A percentile compares a stretch with the other conserved stretches of the same genome.
Conservation (phyloP, 92 coral and sea anemone genomes). For the Epizoanthus stellaris region DNA sequence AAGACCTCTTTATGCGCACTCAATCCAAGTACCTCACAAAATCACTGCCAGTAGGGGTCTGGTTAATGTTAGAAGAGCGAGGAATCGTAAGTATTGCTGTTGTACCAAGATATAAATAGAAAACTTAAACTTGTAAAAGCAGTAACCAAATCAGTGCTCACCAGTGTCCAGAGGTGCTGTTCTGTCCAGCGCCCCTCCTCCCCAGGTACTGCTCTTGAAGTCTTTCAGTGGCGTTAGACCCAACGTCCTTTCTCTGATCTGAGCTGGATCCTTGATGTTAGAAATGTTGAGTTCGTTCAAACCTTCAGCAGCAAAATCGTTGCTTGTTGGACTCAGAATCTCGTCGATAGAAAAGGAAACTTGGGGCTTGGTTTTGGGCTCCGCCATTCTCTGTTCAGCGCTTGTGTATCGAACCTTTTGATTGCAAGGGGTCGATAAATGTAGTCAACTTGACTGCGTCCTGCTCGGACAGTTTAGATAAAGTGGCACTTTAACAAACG, state of each 20-base stretch:
- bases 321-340: slow-evolving; percentile 62
- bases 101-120: not conserved
- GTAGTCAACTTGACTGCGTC: slow-evolving; percentile 17
- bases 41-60: slow-evolving; percentile 9
- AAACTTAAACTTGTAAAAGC: not conserved
- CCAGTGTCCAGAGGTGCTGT: slow-evolving; percentile 31
- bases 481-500: slow-evolving; percentile 46
- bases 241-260: slow-evolving; percentile 1
- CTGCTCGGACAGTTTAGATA: slow-evolving; percentile 38
- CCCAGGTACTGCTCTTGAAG: slow-evolving; percentile 3
- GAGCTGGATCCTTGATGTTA: slow-evolving; percentile 4
- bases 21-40: not conserved
- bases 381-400: slow-evolving; percentile 27
- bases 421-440: slow-evolving; percentile 34
- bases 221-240: slow-evolving; percentile 4
- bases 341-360: slow-evolving; percentile 88
- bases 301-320: slow-evolving; percentile 11
- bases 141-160: slow-evolving; percentile 3
- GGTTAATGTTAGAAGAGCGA: slow-evolving; percentile 27
- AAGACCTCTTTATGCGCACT: not conserved
- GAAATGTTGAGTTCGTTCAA: slow-evolving; percentile 9
- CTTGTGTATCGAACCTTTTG: slow-evolving; percentile 21
- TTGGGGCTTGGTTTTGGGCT: slow-evolving; percentile 21
- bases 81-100: not conserved
- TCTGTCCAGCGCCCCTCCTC: slow-evolving; percentile 24